These are phyloP conservation scores for Aphaenogaster rudis DNA, from an alignment of 1,140 invertebrate species.

Conservation along the genomic window DNA sequence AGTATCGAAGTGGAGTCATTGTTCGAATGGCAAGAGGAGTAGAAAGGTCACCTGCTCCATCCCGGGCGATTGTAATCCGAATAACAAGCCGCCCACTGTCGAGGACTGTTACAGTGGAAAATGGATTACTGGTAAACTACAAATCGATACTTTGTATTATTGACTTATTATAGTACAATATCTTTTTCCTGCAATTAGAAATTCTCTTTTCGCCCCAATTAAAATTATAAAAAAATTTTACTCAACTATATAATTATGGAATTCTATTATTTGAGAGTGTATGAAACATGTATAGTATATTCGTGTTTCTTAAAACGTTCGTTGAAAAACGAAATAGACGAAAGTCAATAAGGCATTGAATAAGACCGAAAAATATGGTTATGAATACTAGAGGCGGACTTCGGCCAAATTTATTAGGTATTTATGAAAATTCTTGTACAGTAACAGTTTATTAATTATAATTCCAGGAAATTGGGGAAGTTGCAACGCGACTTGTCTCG, in stretches of 20 bases:
- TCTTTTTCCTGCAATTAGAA: neutral
- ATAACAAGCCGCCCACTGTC: slow-evolving; percentile 73
- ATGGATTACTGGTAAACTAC: slow-evolving; percentile 78
- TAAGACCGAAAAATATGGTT: neutral
- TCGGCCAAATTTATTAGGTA: neutral
- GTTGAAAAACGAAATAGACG: neutral
- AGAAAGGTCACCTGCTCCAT: slow-evolving; percentile 79
- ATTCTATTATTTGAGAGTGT: neutral
- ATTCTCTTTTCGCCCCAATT: neutral
- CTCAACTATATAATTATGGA: neutral
- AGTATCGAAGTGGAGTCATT: slow-evolving; percentile 81
- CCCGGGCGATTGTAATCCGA: slow-evolving; percentile 76
- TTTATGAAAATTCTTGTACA: neutral
- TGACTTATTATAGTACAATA: neutral
- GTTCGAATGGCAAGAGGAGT: slow-evolving; percentile 75
- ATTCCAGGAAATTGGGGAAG: slow-evolving; percentile 79
- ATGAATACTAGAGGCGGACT: neutral
- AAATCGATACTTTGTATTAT: neutral
- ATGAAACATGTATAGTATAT: neutral
- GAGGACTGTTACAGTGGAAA: slow-evolving; percentile 80
- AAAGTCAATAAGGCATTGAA: neutral
- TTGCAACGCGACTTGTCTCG: slow-evolving; percentile 80
- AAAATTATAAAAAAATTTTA: slow-evolving; percentile 25
- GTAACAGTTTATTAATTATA: slow-evolving; percentile 28
- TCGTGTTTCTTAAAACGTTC: neutral